Evolutionary conservation across 2,888 invertebrate genomes (phyloP), one percentile per base, ranked within the genome.

Genomic region (Meganola albula): DNA sequence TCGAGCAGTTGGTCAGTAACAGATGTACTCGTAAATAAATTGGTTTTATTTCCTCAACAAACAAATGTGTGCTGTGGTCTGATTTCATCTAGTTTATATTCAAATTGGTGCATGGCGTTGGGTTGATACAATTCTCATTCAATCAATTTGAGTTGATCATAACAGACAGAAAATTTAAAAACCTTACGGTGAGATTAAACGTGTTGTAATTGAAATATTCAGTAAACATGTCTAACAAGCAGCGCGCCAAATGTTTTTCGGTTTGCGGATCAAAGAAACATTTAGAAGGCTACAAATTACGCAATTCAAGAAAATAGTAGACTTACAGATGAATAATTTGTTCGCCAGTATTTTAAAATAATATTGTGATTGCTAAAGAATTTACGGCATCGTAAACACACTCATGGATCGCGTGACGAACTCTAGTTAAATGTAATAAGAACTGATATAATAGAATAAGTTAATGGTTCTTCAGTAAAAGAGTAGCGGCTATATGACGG

Each of bases 51-150:
- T 50, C 51, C 49, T 51, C 42, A 26, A 41, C 50, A 47, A 53
- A 43, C 47, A 53, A 46, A 51, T 44, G 54, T 58, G 51, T 50
- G 63, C 41, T 35, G 44, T 48, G 39, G 51, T 50, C 47, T 65
- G 67, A 74, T 72, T 53, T 59, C 48, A 56, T 37, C 57, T 67
- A 72, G 61, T 72, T 69, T 63, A 62, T 58, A 68, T 63, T 63
- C 63, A 48, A 48, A 58, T 58, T 58, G n/a, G n/a, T n/a, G n/a
- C n/a, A n/a, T n/a, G n/a, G n/a, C n/a, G n/a, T n/a, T n/a, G n/a
- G n/a, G n/a, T n/a, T n/a, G n/a, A n/a, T n/a, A n/a, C n/a, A n/a
- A n/a, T n/a, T n/a, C n/a, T n/a, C n/a, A n/a, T n/a, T n/a, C n/a
- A n/a, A n/a, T n/a, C n/a, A n/a, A n/a, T n/a, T n/a, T n/a, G n/a